A percentile compares a stretch with the other conserved stretches of the same genome.
Conservation (phyloP, 2,113 vertebrate genomes). For the Eptesicus fuscus region DNA sequence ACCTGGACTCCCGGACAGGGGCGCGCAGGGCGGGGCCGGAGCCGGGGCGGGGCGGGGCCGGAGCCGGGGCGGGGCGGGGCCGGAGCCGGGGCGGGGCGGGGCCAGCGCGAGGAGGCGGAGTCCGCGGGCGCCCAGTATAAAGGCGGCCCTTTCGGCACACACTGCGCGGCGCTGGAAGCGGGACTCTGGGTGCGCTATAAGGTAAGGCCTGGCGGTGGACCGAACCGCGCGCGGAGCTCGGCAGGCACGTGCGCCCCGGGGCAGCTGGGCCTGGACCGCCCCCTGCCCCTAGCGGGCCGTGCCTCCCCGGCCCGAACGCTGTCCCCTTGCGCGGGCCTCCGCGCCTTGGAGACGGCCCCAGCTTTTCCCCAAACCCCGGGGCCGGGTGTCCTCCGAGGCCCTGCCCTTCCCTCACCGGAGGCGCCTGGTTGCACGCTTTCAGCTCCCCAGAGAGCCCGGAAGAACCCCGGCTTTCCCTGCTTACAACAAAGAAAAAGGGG, state of each 20-base stretch:
- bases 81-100: neutral
- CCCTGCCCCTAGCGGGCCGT: neutral
- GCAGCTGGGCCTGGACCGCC: neutral
- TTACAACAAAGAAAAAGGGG: neutral
- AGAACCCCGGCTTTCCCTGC: neutral
- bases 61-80: rapidly evolving
- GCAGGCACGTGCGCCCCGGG: neutral
- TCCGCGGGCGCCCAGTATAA: rapidly evolving
- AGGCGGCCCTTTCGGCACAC: rapidly evolving
- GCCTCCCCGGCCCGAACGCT: neutral
- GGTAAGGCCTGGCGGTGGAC: neutral
- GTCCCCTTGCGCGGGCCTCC: neutral
- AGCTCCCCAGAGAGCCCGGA: too few species aligned
- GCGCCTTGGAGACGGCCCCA: neutral
- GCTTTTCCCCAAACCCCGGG: neutral
- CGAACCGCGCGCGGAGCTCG: neutral
- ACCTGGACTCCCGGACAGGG: rapidly evolving
- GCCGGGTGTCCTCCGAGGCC: neutral
- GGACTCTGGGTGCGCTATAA: rapidly evolving
- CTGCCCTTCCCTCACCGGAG: too few species aligned
- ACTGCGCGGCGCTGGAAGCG: rapidly evolving
- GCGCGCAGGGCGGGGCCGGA: neutral
- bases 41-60: too few species aligned
- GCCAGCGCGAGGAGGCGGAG: neutral
- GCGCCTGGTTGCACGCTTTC: too few species aligned